These are phyloP conservation scores for Osmerus mordax DNA, from an alignment of 2,113 vertebrate species.

Conservation along the genomic window DNA sequence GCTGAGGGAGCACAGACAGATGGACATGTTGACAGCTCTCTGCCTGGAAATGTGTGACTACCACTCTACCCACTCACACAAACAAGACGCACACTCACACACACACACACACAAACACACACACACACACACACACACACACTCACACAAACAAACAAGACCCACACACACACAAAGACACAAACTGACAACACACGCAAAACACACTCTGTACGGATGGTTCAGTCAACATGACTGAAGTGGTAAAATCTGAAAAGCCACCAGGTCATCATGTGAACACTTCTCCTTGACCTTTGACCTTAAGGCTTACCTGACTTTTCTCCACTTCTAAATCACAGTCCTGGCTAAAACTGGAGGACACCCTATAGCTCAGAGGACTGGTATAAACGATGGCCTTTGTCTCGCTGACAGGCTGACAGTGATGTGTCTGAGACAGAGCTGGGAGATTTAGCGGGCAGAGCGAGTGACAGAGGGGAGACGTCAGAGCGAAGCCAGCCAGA, in stretches of 20 bases:
- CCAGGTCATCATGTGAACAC: not conserved
- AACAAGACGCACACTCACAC: not conserved
- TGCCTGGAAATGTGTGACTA: not conserved
- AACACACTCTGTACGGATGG: not conserved
- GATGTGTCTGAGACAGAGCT: conserved; percentile 8
- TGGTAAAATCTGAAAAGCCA: not conserved
- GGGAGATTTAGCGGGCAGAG: conserved; percentile 33
- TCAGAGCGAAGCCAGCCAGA: conserved; percentile 30
- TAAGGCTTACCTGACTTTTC: not conserved
- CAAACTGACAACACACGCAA: conserved; percentile 12
- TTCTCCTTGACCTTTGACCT: not conserved
- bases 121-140: no score
- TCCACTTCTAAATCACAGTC: conserved; percentile 23
- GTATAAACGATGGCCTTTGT: conserved; percentile 42
- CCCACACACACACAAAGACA: not conserved
- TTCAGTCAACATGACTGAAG: not conserved
- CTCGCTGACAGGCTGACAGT: conserved; percentile 36
- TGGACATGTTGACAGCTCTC: conserved; percentile 17
- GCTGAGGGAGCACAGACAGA: not conserved
- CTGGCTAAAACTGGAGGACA: conserved; percentile 43
- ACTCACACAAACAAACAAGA: no score
- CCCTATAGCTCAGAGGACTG: not conserved
- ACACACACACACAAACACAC: conserved; percentile 2
- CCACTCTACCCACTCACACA: not conserved
- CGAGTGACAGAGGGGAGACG: conserved; percentile 37